Percentiles rank a stretch among this genome's conserved stretches.
These are phyloP conservation scores for Apus apus DNA, from an alignment of 2,113 vertebrate genomes.

Conservation along the genomic window DNA sequence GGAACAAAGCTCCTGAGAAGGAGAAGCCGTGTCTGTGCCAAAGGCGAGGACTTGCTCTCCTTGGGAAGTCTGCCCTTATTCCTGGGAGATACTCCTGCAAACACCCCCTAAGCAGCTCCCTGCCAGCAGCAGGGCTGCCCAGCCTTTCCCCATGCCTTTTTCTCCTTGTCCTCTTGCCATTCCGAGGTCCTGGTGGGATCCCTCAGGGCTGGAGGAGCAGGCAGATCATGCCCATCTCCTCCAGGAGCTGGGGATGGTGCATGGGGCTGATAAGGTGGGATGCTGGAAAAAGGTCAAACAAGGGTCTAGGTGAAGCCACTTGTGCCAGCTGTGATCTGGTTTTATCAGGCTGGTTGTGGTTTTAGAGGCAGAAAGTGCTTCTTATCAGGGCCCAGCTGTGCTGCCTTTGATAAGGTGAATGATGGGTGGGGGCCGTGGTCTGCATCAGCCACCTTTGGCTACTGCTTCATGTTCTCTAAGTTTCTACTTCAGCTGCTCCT, in stretches of 20 bases:
- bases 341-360: not conserved
- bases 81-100: not conserved
- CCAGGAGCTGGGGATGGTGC: not conserved
- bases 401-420: not conserved
- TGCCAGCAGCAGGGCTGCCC: not conserved
- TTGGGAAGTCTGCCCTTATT: not conserved
- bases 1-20: not conserved
- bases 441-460: not conserved
- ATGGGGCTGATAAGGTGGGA: not conserved
- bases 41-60: not conserved
- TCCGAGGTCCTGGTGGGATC: rapidly evolving
- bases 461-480: not conserved
- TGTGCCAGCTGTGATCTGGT: not conserved
- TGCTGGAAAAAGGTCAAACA: not conserved
- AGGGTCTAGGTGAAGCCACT: not conserved
- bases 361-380: not conserved
- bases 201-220: not conserved
- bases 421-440: not conserved
- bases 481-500: not conserved
- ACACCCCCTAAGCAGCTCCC: not conserved
- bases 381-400: not conserved
- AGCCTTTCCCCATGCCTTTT: not conserved
- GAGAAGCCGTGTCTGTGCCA: not conserved
- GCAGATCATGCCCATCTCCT: not conserved
- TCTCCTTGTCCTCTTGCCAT: not conserved